Conservation (phyloP, 64 coral and sea anemone genomes). For the Catalaphyllia jardinei region DNA sequence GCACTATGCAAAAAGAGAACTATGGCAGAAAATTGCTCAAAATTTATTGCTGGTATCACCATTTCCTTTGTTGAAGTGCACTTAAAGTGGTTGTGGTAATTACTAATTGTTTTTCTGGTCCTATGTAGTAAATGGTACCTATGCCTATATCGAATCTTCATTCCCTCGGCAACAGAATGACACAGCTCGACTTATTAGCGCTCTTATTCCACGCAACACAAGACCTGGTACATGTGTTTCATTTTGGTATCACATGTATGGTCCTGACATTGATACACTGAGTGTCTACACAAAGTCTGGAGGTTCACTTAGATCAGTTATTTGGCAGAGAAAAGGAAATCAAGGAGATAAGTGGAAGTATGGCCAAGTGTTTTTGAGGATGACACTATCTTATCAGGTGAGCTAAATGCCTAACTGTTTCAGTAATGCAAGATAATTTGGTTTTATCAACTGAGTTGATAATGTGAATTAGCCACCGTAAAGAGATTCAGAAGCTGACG, state of each 20-base stretch:
- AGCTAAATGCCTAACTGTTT: neutral
- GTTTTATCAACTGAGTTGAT: too few relatives aligned
- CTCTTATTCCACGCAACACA: constrained; percentile 44
- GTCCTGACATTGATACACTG: constrained; percentile 62
- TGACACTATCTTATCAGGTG: neutral
- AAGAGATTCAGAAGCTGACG: too few relatives aligned
- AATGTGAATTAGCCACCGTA: too few relatives aligned
- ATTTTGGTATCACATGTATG: constrained; percentile 96
- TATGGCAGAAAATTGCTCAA: too few relatives aligned
- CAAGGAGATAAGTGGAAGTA: constrained; percentile 78
- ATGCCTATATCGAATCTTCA: constrained; percentile 81
- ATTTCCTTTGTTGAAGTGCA: too few relatives aligned
- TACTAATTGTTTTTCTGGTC: neutral
- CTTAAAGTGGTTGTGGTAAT: neutral
- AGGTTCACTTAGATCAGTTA: constrained; percentile 8
- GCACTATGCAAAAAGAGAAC: too few relatives aligned
- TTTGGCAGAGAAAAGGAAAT: constrained; percentile 63
- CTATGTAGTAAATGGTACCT: constrained; percentile 67
- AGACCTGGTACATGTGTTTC: constrained; percentile 80
- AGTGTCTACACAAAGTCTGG: constrained; percentile 61
- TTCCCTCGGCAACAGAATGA: constrained; percentile 73
- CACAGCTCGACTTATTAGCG: constrained; percentile 75
- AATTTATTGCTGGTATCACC: too few relatives aligned
- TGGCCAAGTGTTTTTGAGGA: constrained; percentile 72
- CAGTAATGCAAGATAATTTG: too few relatives aligned